Base-by-base conservation (phyloP, 1,140 invertebrate genomes). In the Drosophila sulfurigaster region DNA sequence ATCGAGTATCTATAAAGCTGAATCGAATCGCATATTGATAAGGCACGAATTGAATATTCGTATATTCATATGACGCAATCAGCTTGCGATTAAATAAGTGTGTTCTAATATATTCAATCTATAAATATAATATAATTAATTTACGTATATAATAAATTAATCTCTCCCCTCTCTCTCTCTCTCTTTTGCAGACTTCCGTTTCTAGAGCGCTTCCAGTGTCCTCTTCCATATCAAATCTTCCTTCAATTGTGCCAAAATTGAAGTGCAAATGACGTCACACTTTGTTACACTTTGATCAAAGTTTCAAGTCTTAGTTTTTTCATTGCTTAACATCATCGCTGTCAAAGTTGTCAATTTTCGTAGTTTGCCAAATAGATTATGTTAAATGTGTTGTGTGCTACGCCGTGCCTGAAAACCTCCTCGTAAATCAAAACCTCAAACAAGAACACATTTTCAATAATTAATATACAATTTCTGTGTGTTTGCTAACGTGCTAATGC, bases 281-380 rank as follows among this genome's bases (percentile, higher is more conserved):
- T 32, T 32, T 8, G n/a, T 62, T 46, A 41, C 11, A 41, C 25
- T 30, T 52, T 5, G 28, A 48, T 20, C 20, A 11, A 13, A 32
- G 28, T 57, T 25, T 45, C 25, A 10, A 20, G 5, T 20, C 20
- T 56, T 32, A 32, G 0, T 38, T 11, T 38, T 38, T 38, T 8
- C 35, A 10, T 38, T 38, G 35, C 16, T 16, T 16, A 16, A 16
- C 16, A 16, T 16, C 16, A 16, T 16, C 16, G 16, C 10, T 38
- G 35, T 38, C 35, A 25, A 54, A 70, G 45, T 65, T 75, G 65
- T 82, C 65, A 76, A 82, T 35, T 35, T 60, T 52, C 35, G 38
- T 28, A 51, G 45, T 52, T 49, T 35, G 30, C 48, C 43, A 48
- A 68, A 64, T 43, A 75, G 13, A 15, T 20, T 59, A 38, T 35